phyloP scores from a whole-genome alignment of 2,888 invertebrate species.

The Aproaerema taeniolella region DNA sequence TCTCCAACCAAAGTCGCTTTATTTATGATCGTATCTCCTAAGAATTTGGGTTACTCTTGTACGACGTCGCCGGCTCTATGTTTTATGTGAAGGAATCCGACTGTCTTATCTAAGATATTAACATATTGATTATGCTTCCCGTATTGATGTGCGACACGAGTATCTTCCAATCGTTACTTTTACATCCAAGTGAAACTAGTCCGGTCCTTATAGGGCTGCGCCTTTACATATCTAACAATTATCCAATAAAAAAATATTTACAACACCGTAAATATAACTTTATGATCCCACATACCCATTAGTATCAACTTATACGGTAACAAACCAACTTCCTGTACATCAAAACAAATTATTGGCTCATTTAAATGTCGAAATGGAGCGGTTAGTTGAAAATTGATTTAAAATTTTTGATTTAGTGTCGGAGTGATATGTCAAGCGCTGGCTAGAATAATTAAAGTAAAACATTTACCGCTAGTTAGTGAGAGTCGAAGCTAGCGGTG shows the following conservation, averaged over 20 bases:
- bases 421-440: conserved; percentile 11
- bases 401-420: conserved; percentile 8
- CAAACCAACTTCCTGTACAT: conserved; percentile 34
- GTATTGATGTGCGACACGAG: conserved; percentile 61
- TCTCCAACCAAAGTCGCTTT: conserved; percentile 40
- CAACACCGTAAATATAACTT: conserved; percentile 47
- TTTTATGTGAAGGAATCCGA: conserved; percentile 60
- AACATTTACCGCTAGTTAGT: conserved; percentile 29
- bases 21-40: conserved; percentile 57
- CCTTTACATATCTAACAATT: conserved; percentile 36
- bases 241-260: conserved; percentile 51
- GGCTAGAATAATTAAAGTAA: conserved; percentile 13
- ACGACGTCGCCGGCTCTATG: conserved; percentile 50
- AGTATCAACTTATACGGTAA: conserved; percentile 32
- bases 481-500: too few relatives aligned
- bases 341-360: conserved; percentile 44
- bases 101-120: conserved; percentile 69
- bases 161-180: conserved; percentile 24
- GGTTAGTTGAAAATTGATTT: conserved; percentile 18
- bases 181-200: conserved; percentile 39
- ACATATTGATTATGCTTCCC: conserved; percentile 69
- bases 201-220: conserved; percentile 41
- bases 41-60: conserved; percentile 60
- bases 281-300: conserved; percentile 41
- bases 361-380: conserved; percentile 33